A percentile compares a stretch with the other conserved stretches of the same genome.
Conservation (phyloP, 2,888 invertebrate species). For the Melitaea athalia region DNA sequence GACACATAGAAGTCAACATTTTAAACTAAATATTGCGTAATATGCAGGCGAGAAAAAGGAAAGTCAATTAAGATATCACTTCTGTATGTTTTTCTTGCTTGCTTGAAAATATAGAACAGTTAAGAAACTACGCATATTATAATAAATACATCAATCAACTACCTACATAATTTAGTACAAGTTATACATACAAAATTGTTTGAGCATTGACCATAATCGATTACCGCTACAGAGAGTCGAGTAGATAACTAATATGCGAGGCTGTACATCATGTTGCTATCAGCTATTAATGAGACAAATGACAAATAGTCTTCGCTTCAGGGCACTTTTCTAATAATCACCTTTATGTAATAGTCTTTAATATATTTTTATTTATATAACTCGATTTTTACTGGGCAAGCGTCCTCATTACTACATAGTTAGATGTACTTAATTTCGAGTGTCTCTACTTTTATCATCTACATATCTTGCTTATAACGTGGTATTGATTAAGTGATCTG, state of each 20-base stretch:
- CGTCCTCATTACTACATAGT: not conserved
- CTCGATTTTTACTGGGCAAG: slow-evolving; percentile 1
- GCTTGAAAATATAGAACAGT: not conserved
- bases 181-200: slow-evolving; percentile 10
- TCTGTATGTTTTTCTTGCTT: too few species aligned
- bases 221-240: slow-evolving; percentile 11
- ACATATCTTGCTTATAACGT: too few species aligned
- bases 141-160: not conserved
- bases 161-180: not conserved
- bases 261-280: slow-evolving; percentile 16
- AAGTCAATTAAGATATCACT: too few species aligned
- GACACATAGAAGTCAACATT: too few species aligned
- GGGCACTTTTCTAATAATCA: slow-evolving; percentile 18
- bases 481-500: not conserved
- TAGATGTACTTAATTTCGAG: not conserved
- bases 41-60: too few species aligned
- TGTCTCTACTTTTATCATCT: not conserved
- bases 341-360: slow-evolving; percentile 10
- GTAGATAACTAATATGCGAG: slow-evolving; percentile 10
- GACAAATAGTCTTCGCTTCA: slow-evolving; percentile 28
- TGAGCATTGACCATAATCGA: slow-evolving; percentile 17
- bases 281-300: slow-evolving; percentile 19
- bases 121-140: not conserved
- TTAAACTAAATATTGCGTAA: too few species aligned
- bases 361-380: not conserved